Evolutionary conservation across 2,888 invertebrate species (phyloP).

Genomic region (Chironomus riparius): DNA sequence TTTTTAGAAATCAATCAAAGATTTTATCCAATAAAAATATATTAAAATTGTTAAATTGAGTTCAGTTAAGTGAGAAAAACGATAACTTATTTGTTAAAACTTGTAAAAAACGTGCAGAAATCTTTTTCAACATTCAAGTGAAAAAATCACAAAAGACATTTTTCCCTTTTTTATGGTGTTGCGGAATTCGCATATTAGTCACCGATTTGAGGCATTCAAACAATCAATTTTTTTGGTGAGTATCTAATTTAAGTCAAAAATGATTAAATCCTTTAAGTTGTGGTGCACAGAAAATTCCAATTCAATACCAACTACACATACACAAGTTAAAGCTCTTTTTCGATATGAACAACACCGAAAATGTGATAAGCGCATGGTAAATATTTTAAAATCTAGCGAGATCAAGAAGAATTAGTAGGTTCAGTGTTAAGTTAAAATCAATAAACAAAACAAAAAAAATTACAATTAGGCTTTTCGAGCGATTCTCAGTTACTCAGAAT

Average conservation of each 20-base stretch:
- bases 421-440: not conserved
- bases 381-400: not conserved
- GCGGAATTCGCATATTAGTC: not conserved
- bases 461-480: not conserved
- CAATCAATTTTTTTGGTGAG: not conserved
- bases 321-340: not conserved
- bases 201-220: not conserved
- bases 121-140: no score
- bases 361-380: not conserved
- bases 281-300: not conserved
- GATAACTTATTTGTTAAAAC: not conserved
- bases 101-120: not conserved
- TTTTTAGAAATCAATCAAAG: constrained; percentile 18
- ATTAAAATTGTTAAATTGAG: constrained; percentile 10
- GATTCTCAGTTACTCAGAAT: not conserved
- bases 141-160: not conserved
- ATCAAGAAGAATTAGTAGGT: not conserved
- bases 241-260: not conserved
- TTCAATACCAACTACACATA: not conserved
- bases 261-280: not conserved
- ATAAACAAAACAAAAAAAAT: not conserved
- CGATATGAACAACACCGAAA: not conserved
- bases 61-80: not conserved
- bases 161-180: not conserved
- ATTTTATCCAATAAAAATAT: not conserved